These are phyloP conservation scores for Helicolenus hilgendorfi DNA, from an alignment of 2,797 vertebrate species.

Conservation along the genomic window DNA sequence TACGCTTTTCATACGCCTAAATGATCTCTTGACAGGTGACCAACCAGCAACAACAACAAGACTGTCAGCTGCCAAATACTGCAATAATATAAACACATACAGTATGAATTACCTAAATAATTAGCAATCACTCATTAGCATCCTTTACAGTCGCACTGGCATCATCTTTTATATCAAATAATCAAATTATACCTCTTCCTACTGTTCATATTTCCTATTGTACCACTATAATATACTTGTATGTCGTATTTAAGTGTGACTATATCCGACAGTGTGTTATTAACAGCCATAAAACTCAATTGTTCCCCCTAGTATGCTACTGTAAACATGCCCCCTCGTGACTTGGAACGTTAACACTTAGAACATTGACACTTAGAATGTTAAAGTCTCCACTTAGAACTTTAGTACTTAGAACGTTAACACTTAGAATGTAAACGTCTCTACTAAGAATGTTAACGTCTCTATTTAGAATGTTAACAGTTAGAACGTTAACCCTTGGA, in stretches of 20 bases:
- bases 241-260: not conserved
- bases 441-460: too few relatives aligned
- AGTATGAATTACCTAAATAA: not conserved
- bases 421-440: too few relatives aligned
- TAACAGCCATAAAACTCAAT: not conserved
- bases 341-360: too few relatives aligned
- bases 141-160: not conserved
- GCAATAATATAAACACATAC: not conserved
- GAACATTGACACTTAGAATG: too few relatives aligned
- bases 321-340: not conserved
- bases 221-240: too few relatives aligned
- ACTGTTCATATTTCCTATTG: not conserved
- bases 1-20: not conserved
- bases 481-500: too few relatives aligned
- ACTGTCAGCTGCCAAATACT: slow-evolving; percentile 12
- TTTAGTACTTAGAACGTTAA: too few relatives aligned
- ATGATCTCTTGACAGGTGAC: not conserved
- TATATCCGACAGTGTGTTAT: not conserved
- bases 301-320: too few relatives aligned
- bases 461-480: too few relatives aligned
- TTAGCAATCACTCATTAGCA: not conserved
- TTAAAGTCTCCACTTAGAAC: too few relatives aligned
- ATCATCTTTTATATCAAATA: not conserved
- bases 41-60: not conserved
- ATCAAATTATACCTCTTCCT: not conserved